Base-by-base conservation (phyloP, 2,113 vertebrate species). In the Tonatia bakeri region DNA sequence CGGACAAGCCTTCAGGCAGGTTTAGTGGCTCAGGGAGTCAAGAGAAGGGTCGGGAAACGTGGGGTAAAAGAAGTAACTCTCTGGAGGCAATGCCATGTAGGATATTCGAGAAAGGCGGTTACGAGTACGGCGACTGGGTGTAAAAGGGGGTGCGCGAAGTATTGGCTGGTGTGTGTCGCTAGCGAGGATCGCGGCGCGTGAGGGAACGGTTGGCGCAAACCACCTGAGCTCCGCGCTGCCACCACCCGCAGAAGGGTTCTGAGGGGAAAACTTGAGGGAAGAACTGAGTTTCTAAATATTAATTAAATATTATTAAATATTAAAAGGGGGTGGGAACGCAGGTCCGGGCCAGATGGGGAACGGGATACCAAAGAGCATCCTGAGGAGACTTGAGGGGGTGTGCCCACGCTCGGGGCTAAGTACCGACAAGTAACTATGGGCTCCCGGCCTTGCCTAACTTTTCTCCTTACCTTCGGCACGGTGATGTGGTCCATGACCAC, bases 401-500 rank as follows among this genome's bases (percentile, higher is more conserved):
- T 76, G 70, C 16, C 47, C 50, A 31, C 15, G 5, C 24, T 79
- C 50, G 47, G 28, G 5, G 15, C 11, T 87, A 19, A 33, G 50
- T 14, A 43, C 40, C 2, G 13, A 22, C 20, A 61, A 11, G 36
- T 17, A 69, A 64, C 20, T 43, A 43, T 43, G 43, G 0, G 54
- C 19, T 59, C 40, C 84, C 9, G 38, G 20, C 15, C 33, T 84
- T n/a, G 7, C 40, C 17, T 56, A 72, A 50, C 13, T 47, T 26
- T 12, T 26, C 43, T 5, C 1, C 96, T 96, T 97, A 98, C 98
- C 98, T 98, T 98, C 0, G 98, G 98, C 13, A 98, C 98, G 5
- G 94, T 98, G 90, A 98, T 98, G 81, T 98, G 94, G 75, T 98
- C 98, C 98, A 98, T 98, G 88, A 54, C 91, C 17, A 43, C 54